Evolutionary conservation across 2,797 vertebrate genomes (phyloP), one percentile per base, ranked within the genome.

Genomic region (Synaphobranchus kaupii): DNA sequence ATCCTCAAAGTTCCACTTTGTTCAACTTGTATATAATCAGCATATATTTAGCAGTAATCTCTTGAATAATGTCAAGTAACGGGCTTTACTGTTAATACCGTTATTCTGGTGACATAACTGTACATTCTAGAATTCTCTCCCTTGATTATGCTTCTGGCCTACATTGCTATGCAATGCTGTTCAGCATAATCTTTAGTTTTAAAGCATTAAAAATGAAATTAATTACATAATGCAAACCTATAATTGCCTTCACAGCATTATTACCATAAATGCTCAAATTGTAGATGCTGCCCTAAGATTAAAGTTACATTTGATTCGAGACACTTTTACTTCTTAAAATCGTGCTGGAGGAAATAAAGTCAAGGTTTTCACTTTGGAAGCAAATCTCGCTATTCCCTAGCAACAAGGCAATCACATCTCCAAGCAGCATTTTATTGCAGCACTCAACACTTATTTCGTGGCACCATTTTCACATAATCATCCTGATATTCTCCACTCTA

Each of bases 351-450:
- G 34, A 76, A 76, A 76, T 39, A 17, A 34, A 34, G 4, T 5
- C 39, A 22, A 78, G 7, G 73, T 44, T 78, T 44, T 78, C 73
- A 44, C 39, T 47, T 44, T 25, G 28, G 39, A 44, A 78, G 34
- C 73, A 44, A 78, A 22, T 20, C 73, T 78, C 15, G 15, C 31
- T 34, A 44, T 78, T 78, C 39, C 73, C 39, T 78, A 78, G 73
- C 73, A 78, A 78, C 73, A 78, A 39, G 39, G 73, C 73, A 78
- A 47, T 78, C 73, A 78, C 39, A 44, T 78, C 73, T 78, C 73
- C 39, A 47, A 44, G 73, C 73, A 78, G 20, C 13, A 44, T 31
- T 78, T 44, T 78, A 78, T 47, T 47, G 34, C 73, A 47, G 73
- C 34, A 31, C 25, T 28, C 63, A n/a, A 73, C 31, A 0, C 13